A percentile compares a stretch with the other conserved stretches of the same genome.
Conservation (phyloP, 2,113 vertebrate species). For the Phodopus roborovskii region DNA sequence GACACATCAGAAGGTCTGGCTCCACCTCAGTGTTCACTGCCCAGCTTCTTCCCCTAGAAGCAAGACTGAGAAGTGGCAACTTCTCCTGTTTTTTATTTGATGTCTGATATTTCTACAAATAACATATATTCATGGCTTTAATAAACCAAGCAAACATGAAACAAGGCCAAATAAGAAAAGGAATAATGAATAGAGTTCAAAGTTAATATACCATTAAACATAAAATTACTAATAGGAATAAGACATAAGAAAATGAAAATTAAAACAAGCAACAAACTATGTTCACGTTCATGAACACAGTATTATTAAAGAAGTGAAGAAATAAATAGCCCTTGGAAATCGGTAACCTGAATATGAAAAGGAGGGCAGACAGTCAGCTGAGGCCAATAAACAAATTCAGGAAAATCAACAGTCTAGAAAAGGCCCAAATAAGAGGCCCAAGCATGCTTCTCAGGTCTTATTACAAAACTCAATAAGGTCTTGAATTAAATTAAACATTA, state of each 20-base stretch:
- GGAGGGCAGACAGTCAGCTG: background rate
- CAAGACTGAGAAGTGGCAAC: background rate
- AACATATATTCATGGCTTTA: background rate
- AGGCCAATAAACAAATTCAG: background rate
- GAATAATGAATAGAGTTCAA: background rate
- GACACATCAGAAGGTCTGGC: too few relatives aligned
- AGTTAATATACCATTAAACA: background rate
- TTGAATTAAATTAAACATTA: conserved; percentile 57
- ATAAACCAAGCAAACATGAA: conserved; percentile 18
- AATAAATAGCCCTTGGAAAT: background rate
- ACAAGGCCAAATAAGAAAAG: background rate
- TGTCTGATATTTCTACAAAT: background rate
- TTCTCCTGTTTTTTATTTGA: background rate
- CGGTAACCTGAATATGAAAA: background rate
- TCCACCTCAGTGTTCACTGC: background rate
- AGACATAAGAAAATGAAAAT: background rate
- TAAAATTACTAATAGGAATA: background rate
- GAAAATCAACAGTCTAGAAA: background rate
- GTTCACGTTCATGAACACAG: background rate
- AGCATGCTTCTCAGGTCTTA: background rate
- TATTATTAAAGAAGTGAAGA: background rate
- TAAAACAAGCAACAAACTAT: background rate
- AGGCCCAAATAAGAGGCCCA: background rate
- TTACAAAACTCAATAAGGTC: background rate
- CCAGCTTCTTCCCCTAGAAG: background rate